Base-by-base conservation (phyloP, 2,888 invertebrate genomes). In the Steromphala cineraria region DNA sequence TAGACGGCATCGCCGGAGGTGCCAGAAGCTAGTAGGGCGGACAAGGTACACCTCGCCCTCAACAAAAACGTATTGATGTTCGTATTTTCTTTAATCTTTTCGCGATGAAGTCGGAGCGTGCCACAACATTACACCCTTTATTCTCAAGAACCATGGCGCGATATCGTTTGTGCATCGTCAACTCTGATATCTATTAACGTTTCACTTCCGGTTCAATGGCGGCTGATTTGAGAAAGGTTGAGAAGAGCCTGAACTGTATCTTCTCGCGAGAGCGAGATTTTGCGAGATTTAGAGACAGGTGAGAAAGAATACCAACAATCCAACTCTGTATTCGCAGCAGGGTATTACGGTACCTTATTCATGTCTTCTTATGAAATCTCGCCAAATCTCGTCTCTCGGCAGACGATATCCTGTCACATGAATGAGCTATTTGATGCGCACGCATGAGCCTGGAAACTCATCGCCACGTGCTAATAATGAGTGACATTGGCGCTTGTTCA, bases 51-150 rank as follows among this genome's bases (percentile, higher is more conserved):
- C 62, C 24, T 28, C 13, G 21, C 46, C 28, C n/a, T 13, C 28
- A 62, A 62, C 71, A 71, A 71, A 71, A 36, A 31, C 40, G 40
- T 19, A 71, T 40, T 40, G 36, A 71, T 31, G n/a, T 36, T 40
- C 71, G 36, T 71, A 71, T 71, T 71, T 71, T 31, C 40, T 71
- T 40, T 71, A 71, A 31, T 36, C 71, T 36, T 19, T 36, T 71
- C 71, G 36, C 71, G 71, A 71, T 71, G 71, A 71, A 71, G 71
- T 71, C 71, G 71, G 19, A 71, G 71, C 36, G 40, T 40, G 71
- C 40, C 71, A 31, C 15, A 71, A 71, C 40, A 71, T 71, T 19
- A 40, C 19, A 15, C 10, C 40, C 19, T 36, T 71, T 71, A 28
- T 71, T 71, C 71, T 36, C 71, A 8, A 2, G 36, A n/a, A 15